Conservation (phyloP, 2,888 invertebrate genomes). For the Parnassius mnemosyne region DNA sequence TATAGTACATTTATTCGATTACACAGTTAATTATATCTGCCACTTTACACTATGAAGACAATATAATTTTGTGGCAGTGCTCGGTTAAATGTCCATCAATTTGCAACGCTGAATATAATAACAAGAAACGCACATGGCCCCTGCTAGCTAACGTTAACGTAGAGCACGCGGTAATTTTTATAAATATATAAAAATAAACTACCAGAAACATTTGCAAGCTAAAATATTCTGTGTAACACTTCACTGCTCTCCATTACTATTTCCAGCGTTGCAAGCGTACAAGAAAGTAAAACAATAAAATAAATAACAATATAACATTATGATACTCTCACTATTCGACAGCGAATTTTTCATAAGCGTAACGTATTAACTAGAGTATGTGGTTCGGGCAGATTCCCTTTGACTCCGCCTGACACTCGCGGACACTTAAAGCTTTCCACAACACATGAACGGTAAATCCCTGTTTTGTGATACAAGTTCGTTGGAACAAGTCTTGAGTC, state of each 20-base stretch:
- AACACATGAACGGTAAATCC: neutral
- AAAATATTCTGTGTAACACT: neutral
- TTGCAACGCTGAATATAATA: constrained; percentile 3
- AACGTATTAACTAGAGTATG: constrained; percentile 7
- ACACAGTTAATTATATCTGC: constrained; percentile 37
- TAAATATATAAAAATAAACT: constrained; percentile 32
- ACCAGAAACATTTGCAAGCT: constrained; percentile 29
- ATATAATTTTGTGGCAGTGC: constrained; percentile 34
- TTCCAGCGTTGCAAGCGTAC: constrained; percentile 12
- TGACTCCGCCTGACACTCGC: constrained; percentile 1
- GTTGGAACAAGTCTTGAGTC: neutral
- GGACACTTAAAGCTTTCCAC: neutral
- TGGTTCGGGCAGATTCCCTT: neutral
- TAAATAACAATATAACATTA: constrained; percentile 45
- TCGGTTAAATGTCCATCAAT: constrained; percentile 21
- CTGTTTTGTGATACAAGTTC: neutral
- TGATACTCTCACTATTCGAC: constrained; percentile 29
- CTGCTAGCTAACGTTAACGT: neutral
- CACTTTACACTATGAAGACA: constrained; percentile 49
- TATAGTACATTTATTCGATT: constrained; percentile 34
- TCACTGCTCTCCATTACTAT: neutral
- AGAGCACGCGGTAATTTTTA: neutral
- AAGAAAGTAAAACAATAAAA: constrained; percentile 38
- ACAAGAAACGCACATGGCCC: neutral
- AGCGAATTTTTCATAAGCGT: constrained; percentile 20